Conservation (phyloP, 1,140 invertebrate species). For the Papilio dardanus region DNA sequence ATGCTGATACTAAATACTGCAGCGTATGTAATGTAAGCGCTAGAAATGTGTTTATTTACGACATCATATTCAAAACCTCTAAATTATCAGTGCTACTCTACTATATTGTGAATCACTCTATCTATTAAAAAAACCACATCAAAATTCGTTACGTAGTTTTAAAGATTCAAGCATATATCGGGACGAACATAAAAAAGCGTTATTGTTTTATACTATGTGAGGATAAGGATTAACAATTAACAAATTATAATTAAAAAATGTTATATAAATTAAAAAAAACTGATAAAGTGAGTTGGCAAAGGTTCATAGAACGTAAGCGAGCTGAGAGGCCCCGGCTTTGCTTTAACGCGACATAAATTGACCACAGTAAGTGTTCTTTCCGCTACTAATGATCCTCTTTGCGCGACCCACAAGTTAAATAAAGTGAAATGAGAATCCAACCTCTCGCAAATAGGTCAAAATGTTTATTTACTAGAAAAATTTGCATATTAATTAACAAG, state of each 20-base stretch:
- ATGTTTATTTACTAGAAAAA: neutral
- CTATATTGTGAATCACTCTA: too few relatives aligned
- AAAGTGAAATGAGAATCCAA: neutral
- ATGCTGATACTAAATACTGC: too few relatives aligned
- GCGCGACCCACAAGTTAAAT: slow-evolving; percentile 21
- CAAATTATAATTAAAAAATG: neutral
- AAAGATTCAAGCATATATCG: too few relatives aligned
- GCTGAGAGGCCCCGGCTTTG: neutral
- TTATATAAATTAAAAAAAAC: neutral
- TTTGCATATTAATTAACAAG: neutral
- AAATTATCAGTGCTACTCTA: too few relatives aligned
- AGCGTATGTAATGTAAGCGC: too few relatives aligned
- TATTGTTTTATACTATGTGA: too few relatives aligned
- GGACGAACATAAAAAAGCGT: too few relatives aligned
- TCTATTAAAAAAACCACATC: too few relatives aligned
- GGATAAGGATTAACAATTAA: too few relatives aligned
- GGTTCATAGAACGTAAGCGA: slow-evolving; percentile 1
- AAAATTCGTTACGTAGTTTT: too few relatives aligned
- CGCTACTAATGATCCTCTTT: slow-evolving; percentile 21
- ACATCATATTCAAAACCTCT: too few relatives aligned
- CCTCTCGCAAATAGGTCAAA: slow-evolving; percentile 11
- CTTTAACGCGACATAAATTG: slow-evolving; percentile 15
- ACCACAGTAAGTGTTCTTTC: slow-evolving; percentile 24
- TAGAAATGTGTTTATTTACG: too few relatives aligned
- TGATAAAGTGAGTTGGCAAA: neutral